Conservation (phyloP, 53 echinoderm and acorn worm genomes). For the Echinometra lucunter region DNA sequence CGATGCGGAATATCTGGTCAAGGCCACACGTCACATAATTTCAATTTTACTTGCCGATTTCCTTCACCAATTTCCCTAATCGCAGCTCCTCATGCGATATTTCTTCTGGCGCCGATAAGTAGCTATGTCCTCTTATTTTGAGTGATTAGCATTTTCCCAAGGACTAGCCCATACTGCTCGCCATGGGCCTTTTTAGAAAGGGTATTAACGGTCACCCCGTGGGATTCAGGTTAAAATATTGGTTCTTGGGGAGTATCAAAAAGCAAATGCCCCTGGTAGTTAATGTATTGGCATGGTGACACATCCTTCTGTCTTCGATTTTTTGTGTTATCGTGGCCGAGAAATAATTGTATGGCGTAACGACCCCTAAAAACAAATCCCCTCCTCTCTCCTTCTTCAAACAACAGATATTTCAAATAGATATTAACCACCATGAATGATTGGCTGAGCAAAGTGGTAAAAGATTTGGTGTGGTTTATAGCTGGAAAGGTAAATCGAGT, state of each 20-base stretch:
- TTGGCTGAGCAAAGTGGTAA: no score
- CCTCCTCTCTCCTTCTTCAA: no score
- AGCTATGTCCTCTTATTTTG: background rate
- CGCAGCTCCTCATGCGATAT: background rate
- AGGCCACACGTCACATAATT: background rate
- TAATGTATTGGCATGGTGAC: background rate
- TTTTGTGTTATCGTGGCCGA: background rate
- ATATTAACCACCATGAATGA: no score
- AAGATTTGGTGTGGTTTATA: no score
- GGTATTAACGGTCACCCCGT: background rate
- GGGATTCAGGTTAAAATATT: background rate
- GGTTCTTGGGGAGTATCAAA: background rate
- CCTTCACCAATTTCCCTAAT: background rate
- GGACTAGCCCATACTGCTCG: background rate
- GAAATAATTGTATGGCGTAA: no score
- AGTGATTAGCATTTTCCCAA: background rate
- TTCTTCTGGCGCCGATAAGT: constrained; percentile 4
- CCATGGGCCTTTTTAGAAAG: background rate
- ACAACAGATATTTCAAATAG: no score
- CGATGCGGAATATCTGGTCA: background rate
- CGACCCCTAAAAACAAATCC: no score
- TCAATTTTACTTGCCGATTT: background rate
- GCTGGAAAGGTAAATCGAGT: no score
- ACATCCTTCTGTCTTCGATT: background rate
- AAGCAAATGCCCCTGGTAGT: background rate